Base-by-base conservation (phyloP, 2,888 invertebrate genomes). In the Eutolmus rufibarbis region DNA sequence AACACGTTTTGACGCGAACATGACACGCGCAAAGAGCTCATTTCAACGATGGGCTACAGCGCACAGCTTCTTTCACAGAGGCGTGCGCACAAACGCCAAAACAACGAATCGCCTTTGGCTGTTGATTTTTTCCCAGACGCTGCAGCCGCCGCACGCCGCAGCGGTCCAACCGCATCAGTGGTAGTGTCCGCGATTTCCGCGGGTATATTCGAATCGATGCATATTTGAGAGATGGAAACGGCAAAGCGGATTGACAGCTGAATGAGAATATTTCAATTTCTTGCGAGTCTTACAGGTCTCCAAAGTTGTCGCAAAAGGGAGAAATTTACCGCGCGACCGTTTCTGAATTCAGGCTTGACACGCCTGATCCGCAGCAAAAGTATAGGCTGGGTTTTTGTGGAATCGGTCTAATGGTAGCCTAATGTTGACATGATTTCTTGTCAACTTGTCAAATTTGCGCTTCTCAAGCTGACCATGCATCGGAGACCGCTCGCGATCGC, bases 261-360 rank as follows among this genome's bases (percentile, higher is more conserved):
- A 87, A 87, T 87, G 86, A 37, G 79, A 87, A 87, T 86, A 81
- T 87, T 87, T 87, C 87, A 87, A 87, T 87, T 87, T 87, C 87
- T 87, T 81, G 81, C 79, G 4, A 12, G 66, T 28, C 23, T 66
- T 66, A 9, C 66, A 79, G 40, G 81, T 87, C 40, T 77, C 81
- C n/a, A 31, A 40, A 34, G 79, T 23, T 43, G 51, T 3, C 34
- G 23, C 51, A 46, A 43, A 43, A 81, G 19, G 46, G 51, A 16
- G 1, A 43, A 9, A 51, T 51, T 51, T 51, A 16, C 34, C 28
- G 46, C 81, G 16, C 51, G 16, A 43, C 23, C 23, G n/a, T n/a
- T 51, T 7, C 51, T 51, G n/a, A 19, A n/a, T 51, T 19, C 51
- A 51, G 7, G 19, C 51, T 4, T 19, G 19, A 51, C 51, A 51